Percentiles rank a stretch among this genome's conserved stretches.
Evolutionary conservation across 2,888 invertebrate species (phyloP).

Genomic region (Acanthococcus lagerstroemiae): DNA sequence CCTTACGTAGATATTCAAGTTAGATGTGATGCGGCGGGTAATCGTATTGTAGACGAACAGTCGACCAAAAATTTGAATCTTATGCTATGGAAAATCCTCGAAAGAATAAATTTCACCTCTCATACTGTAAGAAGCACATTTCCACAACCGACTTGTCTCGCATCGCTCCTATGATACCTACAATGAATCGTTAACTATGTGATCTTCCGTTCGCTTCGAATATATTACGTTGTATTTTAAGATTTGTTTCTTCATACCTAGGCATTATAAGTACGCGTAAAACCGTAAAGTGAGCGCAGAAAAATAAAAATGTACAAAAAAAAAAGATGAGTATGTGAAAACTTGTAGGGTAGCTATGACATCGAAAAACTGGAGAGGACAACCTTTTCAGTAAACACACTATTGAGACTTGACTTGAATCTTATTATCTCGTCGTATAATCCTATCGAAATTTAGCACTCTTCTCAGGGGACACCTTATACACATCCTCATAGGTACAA

Average conservation of each 20-base stretch:
- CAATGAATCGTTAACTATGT: too few relatives aligned
- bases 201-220: neutral
- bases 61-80: neutral
- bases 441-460: too few relatives aligned
- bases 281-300: neutral
- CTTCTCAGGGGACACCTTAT: too few relatives aligned
- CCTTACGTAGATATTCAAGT: neutral
- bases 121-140: neutral
- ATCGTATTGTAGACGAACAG: neutral
- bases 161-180: neutral
- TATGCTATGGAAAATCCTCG: neutral
- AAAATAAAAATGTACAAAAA: neutral
- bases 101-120: neutral
- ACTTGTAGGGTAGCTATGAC: too few relatives aligned
- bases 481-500: too few relatives aligned
- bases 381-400: too few relatives aligned
- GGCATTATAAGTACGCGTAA: neutral
- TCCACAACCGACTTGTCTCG: neutral
- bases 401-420: too few relatives aligned
- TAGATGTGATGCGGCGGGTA: neutral
- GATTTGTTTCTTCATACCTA: neutral
- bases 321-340: too few relatives aligned
- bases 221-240: neutral
- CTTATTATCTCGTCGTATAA: too few relatives aligned
- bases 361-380: too few relatives aligned